phyloP scores from a whole-genome alignment of 2,113 vertebrate species.

The Isichthys henryi region DNA sequence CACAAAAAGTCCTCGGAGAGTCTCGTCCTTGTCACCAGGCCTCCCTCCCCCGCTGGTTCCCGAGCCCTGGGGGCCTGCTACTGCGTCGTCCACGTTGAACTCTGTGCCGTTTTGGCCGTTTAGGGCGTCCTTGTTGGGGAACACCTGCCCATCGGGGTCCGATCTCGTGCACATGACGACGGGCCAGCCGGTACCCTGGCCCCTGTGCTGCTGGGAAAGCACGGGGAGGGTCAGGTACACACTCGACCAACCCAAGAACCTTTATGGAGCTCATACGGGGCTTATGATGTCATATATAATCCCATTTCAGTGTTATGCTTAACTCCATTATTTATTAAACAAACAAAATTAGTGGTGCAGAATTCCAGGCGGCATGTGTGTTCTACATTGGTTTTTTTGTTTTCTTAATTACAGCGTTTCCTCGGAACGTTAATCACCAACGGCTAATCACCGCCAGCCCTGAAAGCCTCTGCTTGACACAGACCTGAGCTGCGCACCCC shows the following conservation, averaged over 20 bases:
- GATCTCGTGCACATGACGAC: constrained; percentile 69
- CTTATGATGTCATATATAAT: background rate
- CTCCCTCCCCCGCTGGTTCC: constrained; percentile 66
- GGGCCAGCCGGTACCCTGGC: constrained; percentile 53
- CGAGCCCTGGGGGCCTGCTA: constrained; percentile 71
- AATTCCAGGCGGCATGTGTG: background rate
- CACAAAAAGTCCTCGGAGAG: constrained; percentile 70
- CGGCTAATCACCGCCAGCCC: background rate
- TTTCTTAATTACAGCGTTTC: background rate
- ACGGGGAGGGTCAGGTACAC: background rate
- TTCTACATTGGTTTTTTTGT: background rate
- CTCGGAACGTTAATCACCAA: background rate
- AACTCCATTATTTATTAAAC: background rate
- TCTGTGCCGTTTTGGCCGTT: constrained; percentile 69
- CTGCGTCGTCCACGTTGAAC: constrained; percentile 83
- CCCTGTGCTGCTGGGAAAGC: constrained; percentile 53
- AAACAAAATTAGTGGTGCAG: background rate
- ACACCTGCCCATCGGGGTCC: constrained; percentile 60
- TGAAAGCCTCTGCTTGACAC: background rate
- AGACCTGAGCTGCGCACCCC: background rate
- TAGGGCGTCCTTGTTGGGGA: constrained; percentile 66
- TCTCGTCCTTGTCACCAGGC: constrained; percentile 64
- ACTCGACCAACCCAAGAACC: background rate
- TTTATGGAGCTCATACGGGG: background rate
- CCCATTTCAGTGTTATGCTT: background rate